A percentile compares a stretch with the other conserved stretches of the same genome.
phyloP scores from a whole-genome alignment of 2,113 vertebrate species.

The Jaculus jaculus region DNA sequence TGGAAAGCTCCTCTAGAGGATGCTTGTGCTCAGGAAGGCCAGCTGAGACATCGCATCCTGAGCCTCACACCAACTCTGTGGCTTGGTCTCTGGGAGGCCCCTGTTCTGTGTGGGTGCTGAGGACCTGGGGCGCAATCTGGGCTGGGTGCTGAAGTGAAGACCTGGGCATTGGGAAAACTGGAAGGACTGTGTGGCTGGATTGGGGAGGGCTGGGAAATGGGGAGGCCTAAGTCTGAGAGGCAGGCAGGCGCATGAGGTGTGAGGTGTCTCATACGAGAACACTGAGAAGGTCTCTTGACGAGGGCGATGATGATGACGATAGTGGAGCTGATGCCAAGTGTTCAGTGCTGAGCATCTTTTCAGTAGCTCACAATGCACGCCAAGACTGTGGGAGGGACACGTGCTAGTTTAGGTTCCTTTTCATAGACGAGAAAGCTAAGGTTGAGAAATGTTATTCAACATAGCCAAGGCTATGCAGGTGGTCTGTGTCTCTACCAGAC shows the following conservation, averaged over 20 bases:
- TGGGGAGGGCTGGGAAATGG: too few relatives aligned
- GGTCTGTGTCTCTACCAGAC: not conserved
- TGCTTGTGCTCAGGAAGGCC: not conserved
- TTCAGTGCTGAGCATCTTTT: not conserved
- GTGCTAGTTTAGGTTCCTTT: not conserved
- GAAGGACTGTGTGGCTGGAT: not conserved
- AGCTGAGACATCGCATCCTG: not conserved
- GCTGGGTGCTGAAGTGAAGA: not conserved
- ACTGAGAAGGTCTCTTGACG: not conserved
- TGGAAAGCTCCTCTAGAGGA: not conserved
- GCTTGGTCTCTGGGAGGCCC: rapidly evolving
- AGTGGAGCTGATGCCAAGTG: not conserved
- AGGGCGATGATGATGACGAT: not conserved
- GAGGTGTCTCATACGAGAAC: not conserved
- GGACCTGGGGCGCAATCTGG: not conserved
- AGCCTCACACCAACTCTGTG: not conserved
- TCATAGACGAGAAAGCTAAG: not conserved
- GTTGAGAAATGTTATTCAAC: not conserved
- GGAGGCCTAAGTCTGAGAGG: not conserved
- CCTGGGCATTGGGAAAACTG: not conserved
- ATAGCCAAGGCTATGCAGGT: not conserved
- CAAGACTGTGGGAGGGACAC: too few relatives aligned
- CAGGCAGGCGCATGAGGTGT: too few relatives aligned
- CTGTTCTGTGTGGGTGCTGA: not conserved
- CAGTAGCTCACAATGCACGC: not conserved